Percentiles rank a stretch among this genome's conserved stretches.
Conservation (phyloP, 2,113 vertebrate genomes). For the Prinia subflava region DNA sequence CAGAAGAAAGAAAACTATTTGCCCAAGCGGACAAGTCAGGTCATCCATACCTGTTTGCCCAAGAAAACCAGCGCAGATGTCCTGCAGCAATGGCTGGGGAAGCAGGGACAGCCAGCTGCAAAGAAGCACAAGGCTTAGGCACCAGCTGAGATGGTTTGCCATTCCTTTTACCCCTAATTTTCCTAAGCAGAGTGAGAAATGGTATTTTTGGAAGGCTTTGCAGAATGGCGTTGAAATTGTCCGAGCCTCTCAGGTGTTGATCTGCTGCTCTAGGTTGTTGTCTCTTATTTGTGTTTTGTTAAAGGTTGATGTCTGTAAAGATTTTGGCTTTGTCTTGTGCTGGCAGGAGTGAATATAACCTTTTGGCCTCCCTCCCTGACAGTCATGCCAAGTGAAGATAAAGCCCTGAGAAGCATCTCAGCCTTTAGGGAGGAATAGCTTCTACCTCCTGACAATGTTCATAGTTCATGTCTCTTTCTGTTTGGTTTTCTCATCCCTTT, state of each 20-base stretch:
- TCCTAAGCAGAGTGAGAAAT: background rate
- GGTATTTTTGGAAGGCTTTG: background rate
- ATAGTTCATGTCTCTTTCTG: background rate
- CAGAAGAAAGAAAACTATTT: constrained; percentile 73
- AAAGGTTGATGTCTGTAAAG: background rate
- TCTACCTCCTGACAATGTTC: background rate
- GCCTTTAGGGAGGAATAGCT: background rate
- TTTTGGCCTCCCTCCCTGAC: background rate
- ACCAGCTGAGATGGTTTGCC: background rate
- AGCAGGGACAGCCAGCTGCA: constrained; percentile 48
- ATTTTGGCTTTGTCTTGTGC: background rate
- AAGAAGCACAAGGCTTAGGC: constrained; percentile 71
- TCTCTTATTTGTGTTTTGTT: background rate
- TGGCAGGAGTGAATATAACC: background rate
- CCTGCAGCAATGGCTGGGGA: constrained; percentile 71
- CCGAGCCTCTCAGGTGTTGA: background rate
- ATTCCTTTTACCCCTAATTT: background rate
- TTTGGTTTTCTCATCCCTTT: background rate
- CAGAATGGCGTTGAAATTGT: background rate
- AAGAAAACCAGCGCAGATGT: constrained; percentile 54
- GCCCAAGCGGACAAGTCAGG: constrained; percentile 62
- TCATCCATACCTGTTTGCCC: constrained; percentile 30
- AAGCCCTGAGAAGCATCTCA: background rate
- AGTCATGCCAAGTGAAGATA: background rate
- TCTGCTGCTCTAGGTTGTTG: background rate